Base-by-base conservation (phyloP, 1,140 invertebrate genomes). In the Mactra quadrangularis region DNA sequence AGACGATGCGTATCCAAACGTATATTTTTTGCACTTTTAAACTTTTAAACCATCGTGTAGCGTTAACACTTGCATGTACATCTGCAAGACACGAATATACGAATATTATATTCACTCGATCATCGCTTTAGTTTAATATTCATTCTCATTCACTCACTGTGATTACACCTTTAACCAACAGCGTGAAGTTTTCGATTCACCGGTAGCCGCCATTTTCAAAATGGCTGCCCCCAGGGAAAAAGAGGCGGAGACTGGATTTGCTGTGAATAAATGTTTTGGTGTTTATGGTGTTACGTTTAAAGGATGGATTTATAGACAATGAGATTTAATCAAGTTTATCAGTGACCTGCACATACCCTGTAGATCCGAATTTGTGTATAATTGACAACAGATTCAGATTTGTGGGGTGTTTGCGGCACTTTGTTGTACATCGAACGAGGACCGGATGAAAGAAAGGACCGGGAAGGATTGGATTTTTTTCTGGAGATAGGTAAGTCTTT, bases 321-420 rank as follows among this genome's bases (percentile, higher is more conserved):
- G 53, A 7, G 53, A 55, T 27, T 6, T 9, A n/a, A 55, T 41
- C 4, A 7, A 62, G 15, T 55, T 4, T 29, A 77, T 55, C 60
- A 53, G 75, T 77, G 60, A 31, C 75, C 60, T n/a, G 75, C 75
- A 77, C 19, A 64, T 86, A 87, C 86, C 86, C 86, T 86, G 85
- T 86, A 87, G 86, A 87, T 86, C 86, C 85, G 86, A 87, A 87
- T 87, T 87, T 87, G 86, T 87, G 57, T 84, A 41, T 59, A 29
- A 68, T 55, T 41, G 22, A 60, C 59, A 52, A 87, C 86, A 87
- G 86, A 87, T 87, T 84, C 86, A 85, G 75, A 22, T 77, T 66
- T 77, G 38, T 41, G 31, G 60, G 60, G 53, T 81, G 75, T 84
- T 75, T 87, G 86, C 82, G 84, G 86, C 72, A 78, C 85, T 66